These are phyloP conservation scores for Alectura lathami DNA, from an alignment of 2,113 vertebrate species.

Conservation along the genomic window DNA sequence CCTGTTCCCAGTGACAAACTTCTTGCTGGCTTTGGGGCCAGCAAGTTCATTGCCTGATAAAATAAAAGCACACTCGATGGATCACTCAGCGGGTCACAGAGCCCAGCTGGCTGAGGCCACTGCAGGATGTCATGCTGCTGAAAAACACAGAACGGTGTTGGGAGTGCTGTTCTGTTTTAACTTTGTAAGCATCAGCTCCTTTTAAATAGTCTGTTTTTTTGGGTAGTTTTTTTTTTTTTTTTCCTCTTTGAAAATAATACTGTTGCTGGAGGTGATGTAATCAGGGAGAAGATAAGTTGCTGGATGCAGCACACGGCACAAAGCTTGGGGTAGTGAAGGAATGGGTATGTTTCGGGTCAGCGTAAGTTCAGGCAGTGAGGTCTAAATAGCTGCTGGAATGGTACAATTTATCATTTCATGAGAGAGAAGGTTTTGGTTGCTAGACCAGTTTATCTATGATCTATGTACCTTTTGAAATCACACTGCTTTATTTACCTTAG, in stretches of 20 bases:
- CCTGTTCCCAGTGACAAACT: slow-evolving; percentile 34
- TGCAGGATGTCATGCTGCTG: not conserved
- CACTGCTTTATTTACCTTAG: not conserved
- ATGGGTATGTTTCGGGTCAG: not conserved
- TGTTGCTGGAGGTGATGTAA: slow-evolving; percentile 34
- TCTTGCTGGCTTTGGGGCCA: slow-evolving; percentile 13
- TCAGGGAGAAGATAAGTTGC: slow-evolving; percentile 23
- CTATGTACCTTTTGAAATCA: slow-evolving; percentile 27
- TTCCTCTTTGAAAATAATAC: not conserved
- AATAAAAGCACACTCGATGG: slow-evolving; percentile 21
- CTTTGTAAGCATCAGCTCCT: not conserved
- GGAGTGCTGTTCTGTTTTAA: not conserved
- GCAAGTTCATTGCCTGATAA: slow-evolving; percentile 15
- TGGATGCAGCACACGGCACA: not conserved
- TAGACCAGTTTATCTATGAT: slow-evolving; percentile 15
- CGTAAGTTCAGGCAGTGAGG: slow-evolving; percentile 15
- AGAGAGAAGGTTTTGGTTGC: slow-evolving; percentile 2
- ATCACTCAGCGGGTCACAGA: slow-evolving; percentile 9
- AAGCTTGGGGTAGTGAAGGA: slow-evolving; percentile 31
- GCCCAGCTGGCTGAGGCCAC: slow-evolving; percentile 22
- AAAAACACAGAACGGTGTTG: not conserved
- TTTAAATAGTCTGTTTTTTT: slow-evolving; percentile 7
- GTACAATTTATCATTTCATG: slow-evolving; percentile 25
- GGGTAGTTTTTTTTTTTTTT: no score
- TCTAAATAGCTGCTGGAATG: slow-evolving; percentile 23